These are phyloP conservation scores for Nothoprocta pentlandii DNA, from an alignment of 2,113 vertebrate species.

Conservation along the genomic window DNA sequence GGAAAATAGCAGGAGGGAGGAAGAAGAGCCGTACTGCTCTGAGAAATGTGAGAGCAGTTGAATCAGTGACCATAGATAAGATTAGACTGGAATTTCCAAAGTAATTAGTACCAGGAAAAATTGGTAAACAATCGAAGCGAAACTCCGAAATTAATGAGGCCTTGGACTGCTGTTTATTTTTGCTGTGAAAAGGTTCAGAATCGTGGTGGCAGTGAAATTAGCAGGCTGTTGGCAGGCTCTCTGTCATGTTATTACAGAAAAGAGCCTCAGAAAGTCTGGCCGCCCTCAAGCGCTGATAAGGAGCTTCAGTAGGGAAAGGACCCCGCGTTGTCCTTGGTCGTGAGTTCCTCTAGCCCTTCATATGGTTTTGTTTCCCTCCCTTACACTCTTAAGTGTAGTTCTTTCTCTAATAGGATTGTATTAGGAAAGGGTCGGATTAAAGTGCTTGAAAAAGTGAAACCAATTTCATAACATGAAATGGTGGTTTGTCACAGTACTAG, in stretches of 20 bases:
- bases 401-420: not conserved
- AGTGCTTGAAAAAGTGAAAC: not conserved
- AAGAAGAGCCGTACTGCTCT: not conserved
- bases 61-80: conserved; percentile 29
- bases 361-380: not conserved
- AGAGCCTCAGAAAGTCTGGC: not conserved
- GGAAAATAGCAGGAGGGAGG: not conserved
- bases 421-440: not conserved
- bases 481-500: not conserved
- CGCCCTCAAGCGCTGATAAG: accelerated
- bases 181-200: not conserved
- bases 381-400: not conserved
- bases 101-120: not conserved
- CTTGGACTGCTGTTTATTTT: not conserved
- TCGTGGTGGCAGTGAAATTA: not conserved
- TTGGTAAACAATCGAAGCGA: not conserved
- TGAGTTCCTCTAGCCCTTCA: not conserved
- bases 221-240: not conserved
- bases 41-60: not conserved
- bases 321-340: accelerated
- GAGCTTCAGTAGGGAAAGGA: not conserved
- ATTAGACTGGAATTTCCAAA: conserved; percentile 43
- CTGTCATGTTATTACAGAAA: not conserved
- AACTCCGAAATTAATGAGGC: not conserved
- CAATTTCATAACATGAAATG: not conserved